These are phyloP conservation scores for Varroa destructor DNA, from an alignment of 1,140 invertebrate species.

Conservation along the genomic window DNA sequence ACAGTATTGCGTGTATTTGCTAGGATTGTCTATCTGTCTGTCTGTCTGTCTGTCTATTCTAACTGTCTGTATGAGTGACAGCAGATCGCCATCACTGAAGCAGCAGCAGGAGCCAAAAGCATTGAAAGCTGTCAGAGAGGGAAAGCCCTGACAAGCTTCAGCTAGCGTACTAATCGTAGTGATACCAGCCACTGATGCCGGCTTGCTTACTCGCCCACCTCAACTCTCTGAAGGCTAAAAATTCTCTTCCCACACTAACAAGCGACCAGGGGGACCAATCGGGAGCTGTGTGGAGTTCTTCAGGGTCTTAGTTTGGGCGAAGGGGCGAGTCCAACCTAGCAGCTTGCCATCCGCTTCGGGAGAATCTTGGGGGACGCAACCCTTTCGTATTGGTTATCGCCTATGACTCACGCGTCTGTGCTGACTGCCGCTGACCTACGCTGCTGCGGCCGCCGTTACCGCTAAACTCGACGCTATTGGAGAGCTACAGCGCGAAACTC, in stretches of 20 bases:
- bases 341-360: background rate
- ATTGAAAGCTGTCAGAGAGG: too few species aligned
- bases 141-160: too few species aligned
- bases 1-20: too few species aligned
- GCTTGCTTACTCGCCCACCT: too few species aligned
- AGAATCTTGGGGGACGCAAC: constrained; percentile 16
- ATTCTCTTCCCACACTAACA: constrained; percentile 27
- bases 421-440: constrained; percentile 3
- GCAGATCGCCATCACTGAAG: too few species aligned
- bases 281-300: background rate
- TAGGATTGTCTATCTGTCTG: too few species aligned
- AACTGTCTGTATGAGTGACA: too few species aligned
- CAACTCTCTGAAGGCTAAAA: constrained; percentile 20
- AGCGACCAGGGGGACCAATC: background rate
- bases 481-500: too few species aligned
- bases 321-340: background rate
- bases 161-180: too few species aligned
- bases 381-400: constrained; percentile 29
- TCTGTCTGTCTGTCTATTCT: too few species aligned
- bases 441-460: background rate
- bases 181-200: too few species aligned
- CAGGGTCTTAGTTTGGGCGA: background rate
- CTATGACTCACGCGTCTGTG: constrained; percentile 17
- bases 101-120: too few species aligned
- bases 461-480: background rate